Base-by-base conservation (phyloP, 2,888 invertebrate genomes). In the Synergus laeviventris region DNA sequence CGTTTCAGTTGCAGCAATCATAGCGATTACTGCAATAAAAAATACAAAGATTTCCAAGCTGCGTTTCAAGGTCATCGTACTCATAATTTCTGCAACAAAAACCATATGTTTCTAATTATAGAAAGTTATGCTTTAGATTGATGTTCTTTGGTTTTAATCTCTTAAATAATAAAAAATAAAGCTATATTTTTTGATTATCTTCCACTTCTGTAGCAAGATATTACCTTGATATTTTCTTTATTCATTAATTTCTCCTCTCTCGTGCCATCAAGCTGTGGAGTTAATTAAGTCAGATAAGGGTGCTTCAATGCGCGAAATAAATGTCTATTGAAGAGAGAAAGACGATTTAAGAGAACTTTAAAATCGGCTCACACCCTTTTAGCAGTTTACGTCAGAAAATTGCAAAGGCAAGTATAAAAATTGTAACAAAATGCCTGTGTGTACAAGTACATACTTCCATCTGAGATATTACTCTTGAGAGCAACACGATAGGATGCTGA, bases 1-100 rank as follows among this genome's bases (percentile, higher is more conserved):
- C 18, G 70, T 70, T 49, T 70, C 70, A 16, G 70, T 49, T 31
- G 70, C 70, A 45, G 49, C 24, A n/a, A n/a, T n/a, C 45, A 70
- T 70, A 11, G 31, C 12, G 18, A 70, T 49, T 12, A 45, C n/a
- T n/a, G 24, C 21, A 31, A 54, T 49, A 8, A n/a, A n/a, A n/a
- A 31, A 70, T 31, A 31, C 31, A 1, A 70, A 5, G 16, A 54
- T 54, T 7, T n/a, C 70, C 18, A 70, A 11, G 24, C 31, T 54
- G 2, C 36, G 49, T 31, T 49, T 49, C 74, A 60, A 78, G 45
- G n/a, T 60, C 31, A 45, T 70, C 18, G 56, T 18, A 45, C 60
- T 45, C 14, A 18, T 39, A 14, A 9, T 78, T 54, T 74, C 24
- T 64, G 66, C 0, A 42, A 74, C 45, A 73, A 31, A 18, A 12